phyloP scores from a whole-genome alignment of 2,113 vertebrate genomes.

The Anthoscopus minutus region DNA sequence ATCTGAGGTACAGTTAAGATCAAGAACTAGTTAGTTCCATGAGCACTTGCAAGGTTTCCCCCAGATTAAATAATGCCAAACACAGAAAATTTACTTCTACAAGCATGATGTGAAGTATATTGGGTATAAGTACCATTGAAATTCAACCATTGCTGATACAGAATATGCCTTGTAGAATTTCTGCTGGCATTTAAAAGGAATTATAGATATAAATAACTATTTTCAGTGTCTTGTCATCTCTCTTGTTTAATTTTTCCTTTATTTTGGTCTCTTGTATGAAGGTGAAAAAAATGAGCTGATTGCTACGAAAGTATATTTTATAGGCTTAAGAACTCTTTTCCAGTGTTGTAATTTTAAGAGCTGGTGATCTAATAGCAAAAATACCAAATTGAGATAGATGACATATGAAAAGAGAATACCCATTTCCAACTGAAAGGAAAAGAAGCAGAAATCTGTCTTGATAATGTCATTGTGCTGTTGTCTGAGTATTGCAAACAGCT shows the following conservation, averaged over 20 bases:
- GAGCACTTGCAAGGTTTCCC: not conserved
- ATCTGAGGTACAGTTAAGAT: not conserved
- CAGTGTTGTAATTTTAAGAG: not conserved
- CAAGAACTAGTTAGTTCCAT: not conserved
- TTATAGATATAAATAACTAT: not conserved
- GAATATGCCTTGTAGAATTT: not conserved
- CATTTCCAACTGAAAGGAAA: not conserved
- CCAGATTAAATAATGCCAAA: slow-evolving; percentile 12
- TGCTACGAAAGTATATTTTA: not conserved
- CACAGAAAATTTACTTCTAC: slow-evolving; percentile 8
- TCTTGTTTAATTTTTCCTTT: not conserved
- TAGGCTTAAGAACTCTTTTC: not conserved
- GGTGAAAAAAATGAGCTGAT: not conserved
- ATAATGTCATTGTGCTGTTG: not conserved
- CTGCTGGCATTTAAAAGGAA: not conserved
- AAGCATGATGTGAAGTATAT: not conserved
- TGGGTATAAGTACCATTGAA: not conserved
- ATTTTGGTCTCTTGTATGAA: not conserved
- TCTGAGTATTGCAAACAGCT: not conserved
- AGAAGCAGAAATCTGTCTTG: not conserved
- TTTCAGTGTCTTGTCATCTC: not conserved
- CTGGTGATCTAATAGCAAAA: not conserved
- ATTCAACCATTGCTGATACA: not conserved
- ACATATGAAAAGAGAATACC: not conserved
- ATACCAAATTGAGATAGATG: not conserved